Conservation (phyloP, 2,888 invertebrate species). For the Polymixis lichenea region DNA sequence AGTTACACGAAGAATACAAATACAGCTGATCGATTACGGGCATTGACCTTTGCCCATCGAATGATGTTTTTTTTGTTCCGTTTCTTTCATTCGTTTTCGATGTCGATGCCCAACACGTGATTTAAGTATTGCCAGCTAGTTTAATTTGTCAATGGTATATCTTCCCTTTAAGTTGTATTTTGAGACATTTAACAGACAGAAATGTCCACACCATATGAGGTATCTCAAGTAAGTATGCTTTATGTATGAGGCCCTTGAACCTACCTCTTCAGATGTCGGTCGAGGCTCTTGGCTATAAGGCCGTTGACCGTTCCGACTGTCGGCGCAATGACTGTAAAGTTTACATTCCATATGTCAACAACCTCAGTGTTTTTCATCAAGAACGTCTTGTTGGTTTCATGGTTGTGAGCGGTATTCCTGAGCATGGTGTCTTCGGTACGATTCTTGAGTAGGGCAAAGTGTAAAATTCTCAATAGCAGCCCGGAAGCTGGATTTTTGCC, state of each 20-base stretch:
- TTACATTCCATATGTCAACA: constrained; percentile 14
- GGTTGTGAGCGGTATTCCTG: background rate
- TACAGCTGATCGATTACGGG: too few species aligned
- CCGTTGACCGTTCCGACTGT: constrained; percentile 23
- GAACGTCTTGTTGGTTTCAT: background rate
- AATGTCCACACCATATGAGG: background rate
- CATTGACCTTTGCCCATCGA: too few species aligned
- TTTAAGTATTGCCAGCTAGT: too few species aligned
- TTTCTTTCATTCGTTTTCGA: too few species aligned
- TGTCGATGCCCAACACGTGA: too few species aligned
- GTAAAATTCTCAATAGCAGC: background rate
- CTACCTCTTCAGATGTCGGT: constrained; percentile 19
- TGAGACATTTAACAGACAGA: too few species aligned
- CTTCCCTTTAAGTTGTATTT: too few species aligned
- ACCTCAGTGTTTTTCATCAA: constrained; percentile 21
- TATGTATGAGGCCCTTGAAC: constrained; percentile 20
- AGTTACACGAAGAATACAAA: too few species aligned
- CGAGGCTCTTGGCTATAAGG: constrained; percentile 27
- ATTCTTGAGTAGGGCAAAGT: background rate
- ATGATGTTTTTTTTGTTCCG: too few species aligned
- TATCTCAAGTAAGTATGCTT: background rate
- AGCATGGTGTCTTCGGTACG: too few species aligned
- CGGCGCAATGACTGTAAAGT: background rate
- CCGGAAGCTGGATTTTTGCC: background rate
- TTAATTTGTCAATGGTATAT: too few species aligned